These are phyloP conservation scores for Stenichneumon culpator DNA, from an alignment of 2,888 invertebrate species.

Conservation along the genomic window DNA sequence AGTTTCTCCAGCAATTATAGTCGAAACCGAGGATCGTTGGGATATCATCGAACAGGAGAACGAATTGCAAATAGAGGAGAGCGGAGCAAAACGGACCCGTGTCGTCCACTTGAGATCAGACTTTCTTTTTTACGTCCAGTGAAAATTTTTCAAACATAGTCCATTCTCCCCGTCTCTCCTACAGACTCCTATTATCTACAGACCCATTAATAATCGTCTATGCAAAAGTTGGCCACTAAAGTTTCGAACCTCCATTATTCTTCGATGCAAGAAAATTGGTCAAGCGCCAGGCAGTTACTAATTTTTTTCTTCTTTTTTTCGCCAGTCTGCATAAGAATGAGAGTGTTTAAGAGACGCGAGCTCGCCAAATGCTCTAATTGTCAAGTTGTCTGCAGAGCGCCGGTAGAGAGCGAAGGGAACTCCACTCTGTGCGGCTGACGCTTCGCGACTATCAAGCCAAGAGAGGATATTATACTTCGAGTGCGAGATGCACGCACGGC, in stretches of 20 bases:
- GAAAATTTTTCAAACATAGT: too few relatives aligned
- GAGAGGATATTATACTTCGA: constrained; percentile 15
- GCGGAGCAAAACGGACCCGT: too few relatives aligned
- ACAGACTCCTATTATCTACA: constrained; percentile 2
- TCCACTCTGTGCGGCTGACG: background rate
- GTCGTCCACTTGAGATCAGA: too few relatives aligned
- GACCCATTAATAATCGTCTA: constrained; percentile 39
- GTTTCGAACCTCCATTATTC: constrained; percentile 40
- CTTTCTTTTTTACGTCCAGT: too few relatives aligned
- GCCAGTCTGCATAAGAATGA: constrained; percentile 56
- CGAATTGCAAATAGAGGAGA: background rate
- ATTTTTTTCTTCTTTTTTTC: background rate
- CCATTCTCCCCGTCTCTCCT: background rate
- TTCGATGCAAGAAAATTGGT: constrained; percentile 59
- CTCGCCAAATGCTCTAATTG: constrained; percentile 58
- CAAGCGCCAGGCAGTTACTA: constrained; percentile 50
- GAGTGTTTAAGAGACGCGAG: constrained; percentile 31
- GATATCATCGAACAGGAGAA: constrained; percentile 24
- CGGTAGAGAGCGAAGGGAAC: background rate
- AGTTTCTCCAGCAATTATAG: constrained; percentile 58
- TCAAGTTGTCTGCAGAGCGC: constrained; percentile 25
- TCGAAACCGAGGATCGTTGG: constrained; percentile 47
- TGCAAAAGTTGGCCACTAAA: background rate
- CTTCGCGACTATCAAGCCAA: constrained; percentile 20
- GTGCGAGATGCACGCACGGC: constrained; percentile 55